These are phyloP conservation scores for Bucorvus abyssinicus DNA, from an alignment of 2,797 vertebrate genomes.

Conservation along the genomic window DNA sequence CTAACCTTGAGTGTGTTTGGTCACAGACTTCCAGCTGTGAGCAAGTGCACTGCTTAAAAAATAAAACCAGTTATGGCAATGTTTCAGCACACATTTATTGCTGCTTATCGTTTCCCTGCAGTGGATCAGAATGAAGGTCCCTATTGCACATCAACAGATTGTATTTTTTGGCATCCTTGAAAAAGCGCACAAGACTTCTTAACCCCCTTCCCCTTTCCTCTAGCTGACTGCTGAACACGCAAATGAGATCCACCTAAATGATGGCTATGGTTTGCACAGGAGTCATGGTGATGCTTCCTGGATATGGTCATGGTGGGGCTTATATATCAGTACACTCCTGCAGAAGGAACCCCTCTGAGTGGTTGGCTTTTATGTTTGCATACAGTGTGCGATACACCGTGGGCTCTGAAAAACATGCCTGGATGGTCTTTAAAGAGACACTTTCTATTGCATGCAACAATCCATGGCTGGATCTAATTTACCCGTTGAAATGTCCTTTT, in stretches of 20 bases:
- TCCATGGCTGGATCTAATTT: background rate
- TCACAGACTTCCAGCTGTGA: background rate
- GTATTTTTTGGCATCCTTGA: constrained; percentile 68
- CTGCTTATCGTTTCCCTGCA: constrained; percentile 69
- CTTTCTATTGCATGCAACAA: constrained; percentile 37
- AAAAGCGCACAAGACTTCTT: constrained; percentile 26
- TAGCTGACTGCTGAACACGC: background rate
- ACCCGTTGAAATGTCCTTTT: background rate
- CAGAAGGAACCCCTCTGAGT: background rate
- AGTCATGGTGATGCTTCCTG: background rate
- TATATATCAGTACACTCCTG: background rate
- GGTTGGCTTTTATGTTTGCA: background rate
- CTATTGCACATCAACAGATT: constrained; percentile 61
- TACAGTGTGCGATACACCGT: background rate
- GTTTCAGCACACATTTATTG: constrained; percentile 72
- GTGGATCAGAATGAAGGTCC: constrained; percentile 47
- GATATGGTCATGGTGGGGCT: background rate
- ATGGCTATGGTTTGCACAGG: background rate
- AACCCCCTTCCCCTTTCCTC: background rate
- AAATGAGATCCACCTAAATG: background rate
- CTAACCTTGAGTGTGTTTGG: background rate
- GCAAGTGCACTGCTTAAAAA: background rate
- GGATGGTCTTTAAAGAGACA: background rate
- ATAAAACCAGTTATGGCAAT: background rate
- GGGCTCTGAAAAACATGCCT: background rate